phyloP scores from a whole-genome alignment of 2,113 vertebrate genomes.

The Himantopus leucocephalus region DNA sequence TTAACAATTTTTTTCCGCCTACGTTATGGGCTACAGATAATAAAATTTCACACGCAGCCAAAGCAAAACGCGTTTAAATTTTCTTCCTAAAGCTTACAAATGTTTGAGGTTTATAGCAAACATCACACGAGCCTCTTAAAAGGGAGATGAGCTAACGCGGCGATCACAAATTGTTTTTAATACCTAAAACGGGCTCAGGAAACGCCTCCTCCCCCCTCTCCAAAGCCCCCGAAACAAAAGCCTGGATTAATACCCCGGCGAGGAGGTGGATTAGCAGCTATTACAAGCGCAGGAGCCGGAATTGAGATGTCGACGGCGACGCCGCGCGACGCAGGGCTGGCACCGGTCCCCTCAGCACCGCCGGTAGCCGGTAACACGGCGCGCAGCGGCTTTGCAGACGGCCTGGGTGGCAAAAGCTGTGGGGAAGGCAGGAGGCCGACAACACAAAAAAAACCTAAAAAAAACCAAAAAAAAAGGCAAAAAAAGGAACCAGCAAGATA shows the following conservation, averaged over 20 bases:
- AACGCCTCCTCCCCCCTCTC: background rate
- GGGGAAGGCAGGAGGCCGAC: background rate
- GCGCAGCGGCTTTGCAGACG: background rate
- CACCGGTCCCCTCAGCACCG: fast-evolving
- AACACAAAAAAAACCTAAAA: background rate
- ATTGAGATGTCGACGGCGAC: background rate
- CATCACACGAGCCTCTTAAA: background rate
- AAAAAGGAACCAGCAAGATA: background rate
- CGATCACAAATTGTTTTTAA: background rate
- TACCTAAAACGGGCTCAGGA: fast-evolving
- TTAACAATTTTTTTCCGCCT: background rate
- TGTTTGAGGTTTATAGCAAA: background rate
- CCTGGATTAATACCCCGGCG: fast-evolving
- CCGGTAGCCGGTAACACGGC: too few relatives aligned
- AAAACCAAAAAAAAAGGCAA: background rate
- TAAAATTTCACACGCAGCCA: background rate
- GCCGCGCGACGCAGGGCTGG: background rate
- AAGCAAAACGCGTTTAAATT: background rate
- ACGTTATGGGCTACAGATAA: background rate
- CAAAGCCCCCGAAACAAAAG: background rate
- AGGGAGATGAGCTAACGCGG: background rate
- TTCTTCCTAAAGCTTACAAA: background rate
- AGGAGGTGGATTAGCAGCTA: background rate
- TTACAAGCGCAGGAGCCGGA: background rate
- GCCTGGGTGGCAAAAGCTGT: background rate